Base-by-base conservation (phyloP, 2,888 invertebrate genomes). In the Mimumesa dahlbomi region DNA sequence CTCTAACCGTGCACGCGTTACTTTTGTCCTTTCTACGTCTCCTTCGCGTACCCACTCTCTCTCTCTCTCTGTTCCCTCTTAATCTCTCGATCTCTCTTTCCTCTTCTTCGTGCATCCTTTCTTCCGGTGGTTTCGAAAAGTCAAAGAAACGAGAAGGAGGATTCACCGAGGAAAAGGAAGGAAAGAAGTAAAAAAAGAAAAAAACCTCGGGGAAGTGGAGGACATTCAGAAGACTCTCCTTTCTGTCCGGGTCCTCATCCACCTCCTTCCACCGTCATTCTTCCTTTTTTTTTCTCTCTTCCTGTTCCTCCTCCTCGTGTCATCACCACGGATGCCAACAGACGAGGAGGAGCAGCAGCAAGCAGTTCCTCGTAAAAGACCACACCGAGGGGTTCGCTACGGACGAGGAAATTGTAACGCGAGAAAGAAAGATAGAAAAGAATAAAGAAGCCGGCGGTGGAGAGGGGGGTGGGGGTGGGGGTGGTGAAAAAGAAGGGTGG, bases 1-100 rank as follows among this genome's bases (percentile, higher is more conserved):
- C 82, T 79, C 73, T 63, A 67, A 40, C 68, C 63, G 75, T 76
- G 62, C 73, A 67, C 70, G 72, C 74, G 82, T 78, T 82, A 85
- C 85, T 83, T 84, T 85, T 85, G 84, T 83, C 74, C 79, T 65
- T 53, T 49, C 61, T 49, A 29, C 53, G 63, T 31, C 16, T 36
- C 11, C 38, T 7, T 43, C 19, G 14, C 42, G 36, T 3, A 18
- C 21, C 14, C 13, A 16, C 0, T 16, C 38, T 11, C 22, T 25
- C 6, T 11, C 18, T 31, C 48, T 13, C 7, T 31, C 14, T 48
- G 45, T 56, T 42, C 43, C 25, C 14, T 66, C 59, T 61, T 25
- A 3, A 7, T 25, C 40, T 45, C 34, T 49, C 42, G 19, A 14
- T 13, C n/a, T 31, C 31, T n/a, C n/a, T n/a, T 11, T 22, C 42